A percentile compares a stretch with the other conserved stretches of the same genome.
Evolutionary conservation across 2,113 vertebrate genomes (phyloP).

Genomic region (Carettochelys insculpta): DNA sequence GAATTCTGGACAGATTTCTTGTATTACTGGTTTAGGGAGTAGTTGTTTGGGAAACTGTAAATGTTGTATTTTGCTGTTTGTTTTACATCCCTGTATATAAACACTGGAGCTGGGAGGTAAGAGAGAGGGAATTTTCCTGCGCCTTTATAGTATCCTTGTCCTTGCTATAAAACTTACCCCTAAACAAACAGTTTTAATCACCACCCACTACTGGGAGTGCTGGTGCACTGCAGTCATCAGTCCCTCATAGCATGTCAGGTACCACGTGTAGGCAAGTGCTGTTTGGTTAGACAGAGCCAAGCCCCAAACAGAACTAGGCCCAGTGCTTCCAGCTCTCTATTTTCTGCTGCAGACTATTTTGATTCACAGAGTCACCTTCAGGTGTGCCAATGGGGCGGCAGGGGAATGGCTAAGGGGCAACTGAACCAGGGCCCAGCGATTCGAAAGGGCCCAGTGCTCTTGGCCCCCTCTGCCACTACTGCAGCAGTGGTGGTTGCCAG

Average conservation of each 20-base stretch:
- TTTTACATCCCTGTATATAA: constrained; percentile 60
- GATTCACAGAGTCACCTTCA: too few species aligned
- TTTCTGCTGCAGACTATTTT: too few species aligned
- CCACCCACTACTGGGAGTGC: rapidly evolving
- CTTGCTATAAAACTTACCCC: rapidly evolving
- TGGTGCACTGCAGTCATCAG: rapidly evolving
- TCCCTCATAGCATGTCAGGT: not conserved
- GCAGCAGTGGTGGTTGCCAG: too few species aligned
- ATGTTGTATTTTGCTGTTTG: constrained; percentile 63
- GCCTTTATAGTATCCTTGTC: rapidly evolving
- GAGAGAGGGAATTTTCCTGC: not conserved
- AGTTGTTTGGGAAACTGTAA: constrained; percentile 51
- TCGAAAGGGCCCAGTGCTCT: too few species aligned
- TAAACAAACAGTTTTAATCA: rapidly evolving
- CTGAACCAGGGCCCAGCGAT: too few species aligned
- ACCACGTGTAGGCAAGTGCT: rapidly evolving
- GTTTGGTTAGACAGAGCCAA: not conserved
- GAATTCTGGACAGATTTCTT: constrained; percentile 61
- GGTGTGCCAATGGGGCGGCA: too few species aligned
- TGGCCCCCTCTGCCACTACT: too few species aligned
- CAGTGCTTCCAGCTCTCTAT: not conserved
- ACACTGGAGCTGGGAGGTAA: not conserved
- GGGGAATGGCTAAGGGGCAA: too few species aligned
- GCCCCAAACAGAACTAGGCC: not conserved
- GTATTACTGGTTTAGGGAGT: constrained; percentile 59